phyloP scores from a whole-genome alignment of 1,140 invertebrate genomes.

The Eulimnadia texana region DNA sequence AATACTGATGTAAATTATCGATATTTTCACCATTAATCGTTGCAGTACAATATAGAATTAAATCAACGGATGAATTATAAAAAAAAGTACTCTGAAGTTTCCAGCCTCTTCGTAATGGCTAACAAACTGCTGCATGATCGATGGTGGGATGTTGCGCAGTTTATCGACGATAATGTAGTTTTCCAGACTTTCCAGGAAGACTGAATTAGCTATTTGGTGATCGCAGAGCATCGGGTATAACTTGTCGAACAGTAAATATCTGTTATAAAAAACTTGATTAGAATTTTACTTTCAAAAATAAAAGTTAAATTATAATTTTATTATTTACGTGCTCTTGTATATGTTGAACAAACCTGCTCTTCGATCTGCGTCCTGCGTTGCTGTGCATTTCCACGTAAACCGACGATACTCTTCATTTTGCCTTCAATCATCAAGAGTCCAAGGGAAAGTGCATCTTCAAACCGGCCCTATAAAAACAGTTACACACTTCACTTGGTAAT shows the following conservation, averaged over 20 bases:
- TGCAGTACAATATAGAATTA: no score
- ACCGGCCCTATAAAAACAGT: constrained; percentile 37
- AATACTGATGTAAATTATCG: no score
- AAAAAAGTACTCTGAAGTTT: background rate
- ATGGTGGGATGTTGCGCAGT: constrained; percentile 36
- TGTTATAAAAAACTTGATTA: no score
- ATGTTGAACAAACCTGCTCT: constrained; percentile 6
- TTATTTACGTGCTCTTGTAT: constrained; percentile 34
- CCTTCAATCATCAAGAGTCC: constrained; percentile 53
- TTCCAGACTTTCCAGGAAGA: constrained; percentile 41
- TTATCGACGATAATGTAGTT: constrained; percentile 37
- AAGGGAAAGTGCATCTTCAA: constrained; percentile 45
- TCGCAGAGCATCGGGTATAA: background rate
- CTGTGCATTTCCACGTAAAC: constrained; percentile 39
- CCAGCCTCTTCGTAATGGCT: constrained; percentile 33
- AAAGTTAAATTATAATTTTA: background rate
- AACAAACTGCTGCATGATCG: constrained; percentile 40
- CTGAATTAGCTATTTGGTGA: constrained; percentile 19
- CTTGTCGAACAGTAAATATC: constrained; percentile 14
- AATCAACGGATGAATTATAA: no score
- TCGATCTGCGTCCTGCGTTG: constrained; percentile 36
- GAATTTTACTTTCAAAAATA: constrained; percentile 14
- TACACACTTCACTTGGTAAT: no score
- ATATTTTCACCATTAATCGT: no score
- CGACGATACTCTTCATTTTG: constrained; percentile 47